phyloP scores from a whole-genome alignment of 53 echinoderm and acorn worm genomes.

The Crossaster papposus region DNA sequence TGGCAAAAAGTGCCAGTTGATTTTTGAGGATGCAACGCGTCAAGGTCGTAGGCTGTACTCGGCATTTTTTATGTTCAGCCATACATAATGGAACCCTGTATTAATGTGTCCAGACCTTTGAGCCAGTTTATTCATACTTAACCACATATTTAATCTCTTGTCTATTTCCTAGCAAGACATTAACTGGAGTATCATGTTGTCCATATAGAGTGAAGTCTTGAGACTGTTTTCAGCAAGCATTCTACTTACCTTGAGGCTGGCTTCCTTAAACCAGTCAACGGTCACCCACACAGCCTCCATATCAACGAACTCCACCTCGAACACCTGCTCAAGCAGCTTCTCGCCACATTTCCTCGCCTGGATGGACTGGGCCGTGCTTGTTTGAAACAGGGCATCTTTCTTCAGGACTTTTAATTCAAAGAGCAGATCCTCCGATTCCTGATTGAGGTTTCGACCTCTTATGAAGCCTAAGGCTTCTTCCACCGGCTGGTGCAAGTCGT shows the following conservation, averaged over 20 bases:
- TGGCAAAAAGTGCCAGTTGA: too few species aligned
- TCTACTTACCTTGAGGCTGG: slow-evolving; percentile 27
- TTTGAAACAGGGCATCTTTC: slow-evolving; percentile 8
- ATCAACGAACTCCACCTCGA: slow-evolving; percentile 1
- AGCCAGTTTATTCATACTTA: too few species aligned
- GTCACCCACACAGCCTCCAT: slow-evolving; percentile 7
- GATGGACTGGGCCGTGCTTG: slow-evolving; percentile 5
- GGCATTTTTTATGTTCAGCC: too few species aligned
- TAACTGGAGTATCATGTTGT: not conserved
- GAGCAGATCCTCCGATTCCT: not conserved
- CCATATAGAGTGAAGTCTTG: too few species aligned
- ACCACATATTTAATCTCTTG: too few species aligned
- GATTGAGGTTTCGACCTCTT: not conserved
- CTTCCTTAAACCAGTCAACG: slow-evolving; percentile 39
- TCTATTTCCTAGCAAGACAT: not conserved
- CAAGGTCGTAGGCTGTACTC: too few species aligned
- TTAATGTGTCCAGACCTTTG: too few species aligned
- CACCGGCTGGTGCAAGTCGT: slow-evolving; percentile 20
- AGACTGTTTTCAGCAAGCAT: not conserved
- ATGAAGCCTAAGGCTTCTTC: slow-evolving; percentile 27
- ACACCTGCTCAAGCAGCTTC: not conserved
- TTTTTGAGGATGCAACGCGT: too few species aligned
- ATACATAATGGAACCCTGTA: too few species aligned
- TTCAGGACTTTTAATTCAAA: not conserved
- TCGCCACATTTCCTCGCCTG: slow-evolving; percentile 24